A percentile compares a stretch with the other conserved stretches of the same genome.
Conservation (phyloP, 2,888 invertebrate species). For the Caradrina kadenii region DNA sequence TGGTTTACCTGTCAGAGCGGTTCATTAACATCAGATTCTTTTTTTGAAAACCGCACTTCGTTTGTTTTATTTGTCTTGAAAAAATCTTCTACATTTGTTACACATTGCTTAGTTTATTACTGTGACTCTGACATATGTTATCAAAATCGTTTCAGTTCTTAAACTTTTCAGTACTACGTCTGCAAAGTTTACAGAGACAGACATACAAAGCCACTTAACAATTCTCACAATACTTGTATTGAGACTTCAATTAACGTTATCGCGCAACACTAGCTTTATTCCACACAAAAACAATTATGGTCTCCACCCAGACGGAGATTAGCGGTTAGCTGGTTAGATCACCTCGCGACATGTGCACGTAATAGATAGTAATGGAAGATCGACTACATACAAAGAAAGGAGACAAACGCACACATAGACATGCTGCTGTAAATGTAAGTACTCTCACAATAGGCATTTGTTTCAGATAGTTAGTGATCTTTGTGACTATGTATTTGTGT, state of each 20-base stretch:
- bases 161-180: background rate
- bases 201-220: background rate
- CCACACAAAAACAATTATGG: slow-evolving; percentile 40
- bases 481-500: no score
- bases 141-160: background rate
- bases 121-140: background rate
- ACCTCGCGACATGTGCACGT: background rate
- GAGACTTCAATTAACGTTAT: background rate
- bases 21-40: no score
- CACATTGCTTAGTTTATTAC: background rate
- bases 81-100: background rate
- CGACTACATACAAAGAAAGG: background rate
- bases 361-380: background rate
- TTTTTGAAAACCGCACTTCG: no score
- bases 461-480: no score
- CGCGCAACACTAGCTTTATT: background rate
- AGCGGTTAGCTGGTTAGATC: slow-evolving; percentile 43
- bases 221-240: background rate
- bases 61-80: background rate
- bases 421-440: background rate
- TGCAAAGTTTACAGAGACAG: background rate
- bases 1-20: no score
- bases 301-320: slow-evolving; percentile 43
- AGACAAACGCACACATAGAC: background rate
- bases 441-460: background rate